phyloP scores from a whole-genome alignment of 2,888 invertebrate species.

The Priocnemis perturbator region DNA sequence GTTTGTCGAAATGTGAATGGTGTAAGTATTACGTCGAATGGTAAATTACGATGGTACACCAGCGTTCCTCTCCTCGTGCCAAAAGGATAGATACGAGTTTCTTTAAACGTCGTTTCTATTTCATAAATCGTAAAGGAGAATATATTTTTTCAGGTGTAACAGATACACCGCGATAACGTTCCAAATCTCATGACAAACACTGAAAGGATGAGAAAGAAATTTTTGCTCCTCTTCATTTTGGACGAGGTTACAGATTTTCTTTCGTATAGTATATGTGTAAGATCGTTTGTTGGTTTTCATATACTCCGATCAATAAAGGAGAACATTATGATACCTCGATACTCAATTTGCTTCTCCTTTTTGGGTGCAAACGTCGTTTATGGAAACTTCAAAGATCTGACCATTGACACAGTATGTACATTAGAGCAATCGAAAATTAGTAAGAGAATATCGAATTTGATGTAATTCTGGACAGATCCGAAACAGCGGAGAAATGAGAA shows the following conservation, averaged over 20 bases:
- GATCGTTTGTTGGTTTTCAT: too few relatives aligned
- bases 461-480: too few relatives aligned
- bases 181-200: too few relatives aligned
- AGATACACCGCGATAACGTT: too few relatives aligned
- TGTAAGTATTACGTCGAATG: background rate
- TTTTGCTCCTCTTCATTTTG: too few relatives aligned
- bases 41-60: slow-evolving; percentile 30
- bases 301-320: too few relatives aligned
- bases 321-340: too few relatives aligned
- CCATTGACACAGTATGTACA: slow-evolving; percentile 35
- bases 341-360: too few relatives aligned
- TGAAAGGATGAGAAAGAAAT: too few relatives aligned
- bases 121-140: background rate
- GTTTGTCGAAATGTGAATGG: slow-evolving; percentile 25
- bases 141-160: slow-evolving; percentile 24
- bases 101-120: background rate
- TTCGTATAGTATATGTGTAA: too few relatives aligned
- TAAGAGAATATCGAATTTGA: slow-evolving; percentile 18
- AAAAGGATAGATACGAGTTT: slow-evolving; percentile 48
- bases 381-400: too few relatives aligned
- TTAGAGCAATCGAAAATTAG: slow-evolving; percentile 34
- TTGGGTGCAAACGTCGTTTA: too few relatives aligned
- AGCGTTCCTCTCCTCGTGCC: slow-evolving; percentile 62
- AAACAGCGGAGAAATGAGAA: slow-evolving; percentile 2
- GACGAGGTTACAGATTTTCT: background rate